phyloP scores from a whole-genome alignment of 2,113 vertebrate species.

The Dunckerocampus dactyliophorus region DNA sequence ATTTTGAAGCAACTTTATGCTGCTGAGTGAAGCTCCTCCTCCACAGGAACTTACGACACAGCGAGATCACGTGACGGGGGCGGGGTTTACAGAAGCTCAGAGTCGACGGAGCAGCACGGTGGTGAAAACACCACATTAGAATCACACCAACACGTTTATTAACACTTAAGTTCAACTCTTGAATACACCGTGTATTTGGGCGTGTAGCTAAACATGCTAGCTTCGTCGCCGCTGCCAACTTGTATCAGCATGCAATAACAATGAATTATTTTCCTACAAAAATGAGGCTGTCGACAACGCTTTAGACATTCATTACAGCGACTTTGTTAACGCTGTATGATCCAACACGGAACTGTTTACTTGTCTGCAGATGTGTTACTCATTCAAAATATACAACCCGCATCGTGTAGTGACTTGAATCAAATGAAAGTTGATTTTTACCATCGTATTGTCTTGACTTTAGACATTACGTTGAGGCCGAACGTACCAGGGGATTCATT shows the following conservation, averaged over 20 bases:
- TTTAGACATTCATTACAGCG: too few species aligned
- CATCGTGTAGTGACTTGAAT: conserved; percentile 11
- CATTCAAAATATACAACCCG: too few species aligned
- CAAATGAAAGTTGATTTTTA: conserved; percentile 32
- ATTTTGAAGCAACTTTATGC: too few species aligned
- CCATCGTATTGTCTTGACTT: neutral
- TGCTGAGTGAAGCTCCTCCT: neutral
- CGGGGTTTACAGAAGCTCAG: neutral
- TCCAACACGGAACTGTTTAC: too few species aligned
- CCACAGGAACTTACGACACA: neutral
- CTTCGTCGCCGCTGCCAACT: conserved; percentile 3
- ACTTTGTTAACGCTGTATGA: too few species aligned
- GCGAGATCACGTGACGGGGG: neutral
- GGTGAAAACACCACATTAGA: neutral
- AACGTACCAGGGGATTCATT: neutral
- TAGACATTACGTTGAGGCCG: conserved; percentile 1
- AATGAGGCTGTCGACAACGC: too few species aligned
- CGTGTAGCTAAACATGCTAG: neutral
- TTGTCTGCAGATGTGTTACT: too few species aligned
- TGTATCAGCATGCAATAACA: neutral
- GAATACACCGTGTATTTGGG: neutral
- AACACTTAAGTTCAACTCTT: too few species aligned
- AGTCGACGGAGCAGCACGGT: conserved; percentile 5
- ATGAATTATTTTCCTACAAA: conserved; percentile 6
- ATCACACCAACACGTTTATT: too few species aligned